Evolutionary conservation across 2,113 vertebrate genomes (phyloP).

Genomic region (Prinia subflava): DNA sequence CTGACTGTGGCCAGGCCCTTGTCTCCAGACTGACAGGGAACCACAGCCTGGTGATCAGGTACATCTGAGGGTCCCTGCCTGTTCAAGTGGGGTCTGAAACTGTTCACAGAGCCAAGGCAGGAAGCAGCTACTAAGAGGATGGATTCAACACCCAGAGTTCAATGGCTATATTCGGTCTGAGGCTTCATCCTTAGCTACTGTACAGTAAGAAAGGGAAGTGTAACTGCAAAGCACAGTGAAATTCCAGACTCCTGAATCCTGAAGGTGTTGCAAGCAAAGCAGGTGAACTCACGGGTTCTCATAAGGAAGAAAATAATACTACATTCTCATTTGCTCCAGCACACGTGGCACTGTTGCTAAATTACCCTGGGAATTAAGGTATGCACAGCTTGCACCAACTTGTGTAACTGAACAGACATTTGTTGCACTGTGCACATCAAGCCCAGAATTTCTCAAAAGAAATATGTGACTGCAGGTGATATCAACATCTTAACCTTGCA

Average conservation of each 20-base stretch:
- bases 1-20: background rate
- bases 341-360: background rate
- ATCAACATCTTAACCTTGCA: background rate
- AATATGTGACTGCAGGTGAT: background rate
- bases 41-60: background rate
- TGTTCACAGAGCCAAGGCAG: background rate
- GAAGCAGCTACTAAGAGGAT: background rate
- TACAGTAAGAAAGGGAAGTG: background rate
- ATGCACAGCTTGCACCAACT: background rate
- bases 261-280: background rate
- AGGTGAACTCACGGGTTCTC: background rate
- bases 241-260: background rate
- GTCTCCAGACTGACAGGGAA: background rate
- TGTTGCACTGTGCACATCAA: background rate
- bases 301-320: background rate
- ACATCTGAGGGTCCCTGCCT: background rate
- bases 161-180: background rate
- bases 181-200: background rate
- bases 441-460: background rate
- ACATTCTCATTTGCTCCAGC: background rate
- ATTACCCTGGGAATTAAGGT: background rate
- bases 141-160: background rate
- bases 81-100: background rate
- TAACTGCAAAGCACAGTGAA: background rate
- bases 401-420: background rate